These are phyloP conservation scores for Misgurnus anguillicaudatus DNA, from an alignment of 2,113 vertebrate genomes.

Conservation along the genomic window DNA sequence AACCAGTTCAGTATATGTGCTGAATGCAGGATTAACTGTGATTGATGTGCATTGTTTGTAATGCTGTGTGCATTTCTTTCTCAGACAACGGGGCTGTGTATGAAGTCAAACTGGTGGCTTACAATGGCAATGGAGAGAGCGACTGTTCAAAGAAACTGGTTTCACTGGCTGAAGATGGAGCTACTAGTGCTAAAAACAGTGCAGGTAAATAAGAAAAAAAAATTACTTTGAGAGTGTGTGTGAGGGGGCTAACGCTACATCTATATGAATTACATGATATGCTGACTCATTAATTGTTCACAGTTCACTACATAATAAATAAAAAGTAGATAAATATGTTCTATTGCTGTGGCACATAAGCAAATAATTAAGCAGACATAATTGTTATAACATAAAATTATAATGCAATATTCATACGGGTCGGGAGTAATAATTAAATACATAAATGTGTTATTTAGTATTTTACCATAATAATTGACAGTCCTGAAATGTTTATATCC, in stretches of 20 bases:
- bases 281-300: background rate
- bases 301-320: background rate
- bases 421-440: too few relatives aligned
- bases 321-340: background rate
- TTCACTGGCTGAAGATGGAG: conserved; percentile 65
- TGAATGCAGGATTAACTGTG: conserved; percentile 2
- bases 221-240: background rate
- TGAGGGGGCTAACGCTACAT: background rate
- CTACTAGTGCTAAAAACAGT: conserved; percentile 60
- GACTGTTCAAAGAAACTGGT: conserved; percentile 73
- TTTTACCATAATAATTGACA: too few relatives aligned
- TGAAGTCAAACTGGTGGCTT: conserved; percentile 77
- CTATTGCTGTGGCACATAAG: background rate
- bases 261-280: background rate
- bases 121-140: conserved; percentile 75
- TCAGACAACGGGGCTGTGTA: conserved; percentile 69
- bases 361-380: too few relatives aligned
- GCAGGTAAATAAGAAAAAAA: conserved; percentile 22
- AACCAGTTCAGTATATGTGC: background rate
- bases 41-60: conserved; percentile 13
- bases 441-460: background rate
- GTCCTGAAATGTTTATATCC: background rate
- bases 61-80: conserved; percentile 7
- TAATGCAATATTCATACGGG: too few relatives aligned
- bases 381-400: too few relatives aligned